A percentile compares a stretch with the other conserved stretches of the same genome.
These are phyloP conservation scores for Astyanax mexicanus DNA, from an alignment of 2,797 vertebrate species.

Conservation along the genomic window DNA sequence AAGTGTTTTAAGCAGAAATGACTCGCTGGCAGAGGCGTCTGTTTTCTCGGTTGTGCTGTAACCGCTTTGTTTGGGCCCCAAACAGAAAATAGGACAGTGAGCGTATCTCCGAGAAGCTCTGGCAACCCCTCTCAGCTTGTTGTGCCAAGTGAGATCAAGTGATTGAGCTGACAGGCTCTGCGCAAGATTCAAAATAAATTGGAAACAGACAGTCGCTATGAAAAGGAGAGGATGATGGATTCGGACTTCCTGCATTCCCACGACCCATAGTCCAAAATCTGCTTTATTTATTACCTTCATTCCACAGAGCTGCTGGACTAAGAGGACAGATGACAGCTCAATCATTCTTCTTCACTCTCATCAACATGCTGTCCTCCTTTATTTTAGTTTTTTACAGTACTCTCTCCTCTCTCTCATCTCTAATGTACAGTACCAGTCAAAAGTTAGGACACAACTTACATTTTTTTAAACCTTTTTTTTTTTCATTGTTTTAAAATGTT, in stretches of 20 bases:
- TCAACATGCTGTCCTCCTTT: neutral
- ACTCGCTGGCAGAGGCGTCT: neutral
- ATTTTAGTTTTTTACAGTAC: too few species aligned
- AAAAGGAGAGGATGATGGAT: slow-evolving; percentile 13
- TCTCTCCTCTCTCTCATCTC: neutral
- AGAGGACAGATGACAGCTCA: neutral
- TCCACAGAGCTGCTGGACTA: neutral
- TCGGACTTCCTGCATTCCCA: slow-evolving; percentile 31
- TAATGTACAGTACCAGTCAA: too few species aligned
- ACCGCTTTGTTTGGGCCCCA: neutral
- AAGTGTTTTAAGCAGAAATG: too few species aligned
- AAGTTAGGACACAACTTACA: too few species aligned
- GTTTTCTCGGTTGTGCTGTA: neutral
- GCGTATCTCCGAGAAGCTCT: neutral
- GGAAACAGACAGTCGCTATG: slow-evolving; percentile 14
- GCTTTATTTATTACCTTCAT: slow-evolving; percentile 8
- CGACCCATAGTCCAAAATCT: slow-evolving; percentile 12
- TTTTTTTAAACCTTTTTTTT: too few species aligned
- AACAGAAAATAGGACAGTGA: neutral
- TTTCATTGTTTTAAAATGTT: too few species aligned
- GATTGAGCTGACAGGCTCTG: slow-evolving; percentile 3
- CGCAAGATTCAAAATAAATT: slow-evolving; percentile 20
- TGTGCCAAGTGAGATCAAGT: slow-evolving; percentile 18
- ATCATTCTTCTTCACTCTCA: neutral
- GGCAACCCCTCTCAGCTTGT: neutral